These are phyloP conservation scores for Naso thynnoides DNA, from an alignment of 2,797 vertebrate genomes.

Conservation along the genomic window DNA sequence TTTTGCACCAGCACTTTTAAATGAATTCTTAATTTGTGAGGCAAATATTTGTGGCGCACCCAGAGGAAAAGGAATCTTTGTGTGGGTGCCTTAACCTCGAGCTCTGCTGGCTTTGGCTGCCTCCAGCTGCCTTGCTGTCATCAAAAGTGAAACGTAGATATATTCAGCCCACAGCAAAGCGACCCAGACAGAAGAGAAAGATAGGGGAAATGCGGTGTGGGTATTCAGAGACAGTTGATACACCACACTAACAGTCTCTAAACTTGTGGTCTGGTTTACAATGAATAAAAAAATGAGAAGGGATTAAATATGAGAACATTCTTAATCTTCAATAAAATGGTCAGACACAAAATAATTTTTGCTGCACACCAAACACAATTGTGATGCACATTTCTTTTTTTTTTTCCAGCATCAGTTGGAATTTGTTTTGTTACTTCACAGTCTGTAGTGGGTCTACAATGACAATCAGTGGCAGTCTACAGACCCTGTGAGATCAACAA, in stretches of 20 bases:
- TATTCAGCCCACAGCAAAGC: conserved; percentile 45
- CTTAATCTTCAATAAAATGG: conserved; percentile 1
- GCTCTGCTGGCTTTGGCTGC: conserved; percentile 19
- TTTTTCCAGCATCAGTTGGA: too few relatives aligned
- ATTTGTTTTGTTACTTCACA: background rate
- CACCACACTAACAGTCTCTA: background rate
- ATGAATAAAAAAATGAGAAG: background rate
- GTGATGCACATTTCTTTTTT: background rate
- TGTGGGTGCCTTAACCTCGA: conserved; percentile 39
- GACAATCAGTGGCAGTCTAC: too few relatives aligned
- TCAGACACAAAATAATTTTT: conserved; percentile 1
- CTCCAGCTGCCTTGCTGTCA: conserved; percentile 42
- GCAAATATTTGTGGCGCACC: conserved; percentile 65
- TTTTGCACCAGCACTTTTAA: conserved; percentile 63
- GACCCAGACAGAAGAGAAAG: conserved; percentile 21
- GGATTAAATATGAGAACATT: conserved; percentile 13
- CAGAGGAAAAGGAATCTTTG: conserved; percentile 33
- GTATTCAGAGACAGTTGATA: conserved; percentile 34
- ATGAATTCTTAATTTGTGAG: conserved; percentile 74
- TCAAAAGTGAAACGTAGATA: conserved; percentile 44
- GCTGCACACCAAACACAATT: conserved; percentile 3
- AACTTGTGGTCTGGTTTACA: background rate
- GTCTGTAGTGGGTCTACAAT: too few relatives aligned
- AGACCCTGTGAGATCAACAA: background rate
- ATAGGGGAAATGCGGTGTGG: conserved; percentile 14